These are phyloP conservation scores for Pantherophis guttatus DNA, from an alignment of 2,113 vertebrate genomes.

Conservation along the genomic window DNA sequence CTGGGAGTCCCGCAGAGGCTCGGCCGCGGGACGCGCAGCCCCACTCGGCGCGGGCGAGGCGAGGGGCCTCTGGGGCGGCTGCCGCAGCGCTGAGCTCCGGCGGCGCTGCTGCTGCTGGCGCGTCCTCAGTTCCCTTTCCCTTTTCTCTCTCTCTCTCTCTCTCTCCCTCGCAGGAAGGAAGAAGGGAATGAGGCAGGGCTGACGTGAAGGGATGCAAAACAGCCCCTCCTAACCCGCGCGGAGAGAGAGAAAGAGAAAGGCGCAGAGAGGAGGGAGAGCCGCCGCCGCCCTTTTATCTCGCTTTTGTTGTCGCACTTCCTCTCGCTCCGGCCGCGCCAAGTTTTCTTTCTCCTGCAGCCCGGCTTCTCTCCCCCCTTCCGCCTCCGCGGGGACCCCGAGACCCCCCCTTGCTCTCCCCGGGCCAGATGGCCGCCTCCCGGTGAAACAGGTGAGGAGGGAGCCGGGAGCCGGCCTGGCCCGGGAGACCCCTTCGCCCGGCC, in stretches of 20 bases:
- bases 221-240: slow-evolving; percentile 73
- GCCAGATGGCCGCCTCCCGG: background rate
- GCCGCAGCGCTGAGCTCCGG: slow-evolving; percentile 19
- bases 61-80: background rate
- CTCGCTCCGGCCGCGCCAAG: slow-evolving; percentile 57
- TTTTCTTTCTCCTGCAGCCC: slow-evolving; percentile 37
- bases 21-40: background rate
- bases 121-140: background rate
- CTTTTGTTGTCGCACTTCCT: slow-evolving; percentile 63
- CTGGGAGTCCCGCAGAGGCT: background rate
- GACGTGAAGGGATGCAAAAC: slow-evolving; percentile 79
- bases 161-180: slow-evolving; percentile 57
- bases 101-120: slow-evolving; percentile 40
- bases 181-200: slow-evolving; percentile 79
- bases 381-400: background rate
- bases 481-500: background rate
- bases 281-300: slow-evolving; percentile 74
- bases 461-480: background rate
- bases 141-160: slow-evolving; percentile 25
- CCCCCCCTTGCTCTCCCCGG: background rate
- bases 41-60: background rate
- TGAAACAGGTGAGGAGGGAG: background rate
- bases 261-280: slow-evolving; percentile 35
- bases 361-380: background rate
- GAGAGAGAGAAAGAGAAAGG: slow-evolving; percentile 3